phyloP scores from a whole-genome alignment of 2,888 invertebrate genomes.

The Chrysotoxum bicinctum region DNA sequence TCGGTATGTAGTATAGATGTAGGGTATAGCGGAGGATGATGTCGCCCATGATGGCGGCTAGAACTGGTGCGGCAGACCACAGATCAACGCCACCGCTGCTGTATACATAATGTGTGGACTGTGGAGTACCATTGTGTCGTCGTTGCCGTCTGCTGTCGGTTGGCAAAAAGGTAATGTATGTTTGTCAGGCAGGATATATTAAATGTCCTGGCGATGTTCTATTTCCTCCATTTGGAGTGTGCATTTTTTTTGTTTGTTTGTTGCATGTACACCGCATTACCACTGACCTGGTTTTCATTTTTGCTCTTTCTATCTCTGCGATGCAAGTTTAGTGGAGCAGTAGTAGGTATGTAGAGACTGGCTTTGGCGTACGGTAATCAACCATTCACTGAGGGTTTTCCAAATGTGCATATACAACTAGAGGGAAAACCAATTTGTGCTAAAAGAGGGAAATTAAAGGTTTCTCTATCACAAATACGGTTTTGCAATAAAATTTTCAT shows the following conservation, averaged over 20 bases:
- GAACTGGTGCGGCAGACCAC: conserved; percentile 47
- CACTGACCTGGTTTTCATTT: conserved; percentile 53
- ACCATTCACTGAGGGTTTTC: conserved; percentile 21
- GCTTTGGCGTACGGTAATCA: conserved; percentile 25
- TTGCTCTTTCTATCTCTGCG: conserved; percentile 20
- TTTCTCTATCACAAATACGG: neutral
- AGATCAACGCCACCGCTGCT: conserved; percentile 54
- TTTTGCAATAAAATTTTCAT: conserved; percentile 4
- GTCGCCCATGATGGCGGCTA: conserved; percentile 4
- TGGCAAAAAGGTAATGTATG: conserved; percentile 51
- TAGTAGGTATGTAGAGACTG: neutral
- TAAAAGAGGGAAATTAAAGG: conserved; percentile 10
- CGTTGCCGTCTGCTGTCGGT: conserved; percentile 27
- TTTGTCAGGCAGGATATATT: conserved; percentile 59
- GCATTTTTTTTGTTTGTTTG: neutral
- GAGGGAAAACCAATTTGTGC: conserved; percentile 13
- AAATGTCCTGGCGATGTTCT: conserved; percentile 60
- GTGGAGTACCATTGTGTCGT: conserved; percentile 40
- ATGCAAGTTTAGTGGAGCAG: conserved; percentile 27
- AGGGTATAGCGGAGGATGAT: neutral
- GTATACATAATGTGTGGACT: conserved; percentile 7
- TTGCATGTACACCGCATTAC: conserved; percentile 36
- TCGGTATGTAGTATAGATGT: neutral
- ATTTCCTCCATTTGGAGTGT: conserved; percentile 42
- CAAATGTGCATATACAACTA: neutral